These are phyloP conservation scores for Macrobrachium nipponense DNA, from an alignment of 1,140 invertebrate genomes.

Conservation along the genomic window DNA sequence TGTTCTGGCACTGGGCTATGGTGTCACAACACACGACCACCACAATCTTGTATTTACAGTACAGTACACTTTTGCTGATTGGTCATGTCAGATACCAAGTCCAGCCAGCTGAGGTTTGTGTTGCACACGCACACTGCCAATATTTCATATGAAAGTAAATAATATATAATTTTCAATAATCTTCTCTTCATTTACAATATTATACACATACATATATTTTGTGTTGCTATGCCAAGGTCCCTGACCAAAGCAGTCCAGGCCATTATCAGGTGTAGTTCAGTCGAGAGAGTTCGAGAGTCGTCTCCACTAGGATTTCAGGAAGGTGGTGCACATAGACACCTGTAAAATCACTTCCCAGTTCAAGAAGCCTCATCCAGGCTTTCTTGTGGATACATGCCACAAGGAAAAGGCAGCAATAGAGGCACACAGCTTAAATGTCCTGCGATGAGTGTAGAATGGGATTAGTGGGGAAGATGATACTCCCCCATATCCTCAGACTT, in stretches of 20 bases:
- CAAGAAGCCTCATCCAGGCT: constrained; percentile 19
- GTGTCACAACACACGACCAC: constrained; percentile 32
- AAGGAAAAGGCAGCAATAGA: constrained; percentile 30
- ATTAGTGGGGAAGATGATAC: constrained; percentile 23
- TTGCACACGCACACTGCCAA: constrained; percentile 42
- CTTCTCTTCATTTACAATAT: constrained; percentile 59
- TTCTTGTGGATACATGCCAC: not conserved
- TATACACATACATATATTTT: constrained; percentile 51
- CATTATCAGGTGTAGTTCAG: constrained; percentile 20
- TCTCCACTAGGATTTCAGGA: constrained; percentile 32
- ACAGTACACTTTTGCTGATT: constrained; percentile 41
- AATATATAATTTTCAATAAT: constrained; percentile 49
- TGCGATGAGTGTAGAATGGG: constrained; percentile 16
- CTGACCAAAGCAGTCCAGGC: constrained; percentile 51
- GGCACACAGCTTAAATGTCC: constrained; percentile 20
- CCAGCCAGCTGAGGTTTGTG: constrained; percentile 47
- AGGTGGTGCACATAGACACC: constrained; percentile 14
- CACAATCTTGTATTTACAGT: constrained; percentile 17
- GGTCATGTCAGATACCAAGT: constrained; percentile 40
- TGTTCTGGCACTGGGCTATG: constrained; percentile 18
- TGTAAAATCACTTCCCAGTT: not conserved
- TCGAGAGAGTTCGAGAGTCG: not conserved
- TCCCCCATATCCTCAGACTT: constrained; percentile 23
- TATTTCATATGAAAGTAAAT: constrained; percentile 45
- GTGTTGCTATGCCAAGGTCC: constrained; percentile 55